Evolutionary conservation across 92 coral and sea anemone genomes (phyloP).

Genomic region (Heteractis magnifica): DNA sequence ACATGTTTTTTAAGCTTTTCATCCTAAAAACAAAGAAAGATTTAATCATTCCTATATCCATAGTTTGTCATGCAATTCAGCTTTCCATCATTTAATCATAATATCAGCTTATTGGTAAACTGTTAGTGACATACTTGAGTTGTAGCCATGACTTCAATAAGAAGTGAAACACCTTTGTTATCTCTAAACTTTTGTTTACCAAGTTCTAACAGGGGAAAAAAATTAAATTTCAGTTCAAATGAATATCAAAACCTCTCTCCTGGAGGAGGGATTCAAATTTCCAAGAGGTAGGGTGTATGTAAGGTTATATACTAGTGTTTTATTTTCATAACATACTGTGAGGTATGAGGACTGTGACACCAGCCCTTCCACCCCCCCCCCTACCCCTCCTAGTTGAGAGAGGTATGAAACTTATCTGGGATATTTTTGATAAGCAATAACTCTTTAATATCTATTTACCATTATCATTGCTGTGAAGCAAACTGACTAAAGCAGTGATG

Average conservation of each 20-base stretch:
- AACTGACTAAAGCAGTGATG: constrained; percentile 22
- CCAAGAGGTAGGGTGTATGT: too few species aligned
- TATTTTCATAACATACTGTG: too few species aligned
- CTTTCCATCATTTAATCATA: background rate
- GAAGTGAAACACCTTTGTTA: constrained; percentile 1
- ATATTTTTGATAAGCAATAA: too few species aligned
- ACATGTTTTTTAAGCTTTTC: constrained; percentile 39
- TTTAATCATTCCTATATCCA: background rate
- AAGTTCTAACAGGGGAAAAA: background rate
- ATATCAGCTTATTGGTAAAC: background rate
- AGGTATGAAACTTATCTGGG: too few species aligned
- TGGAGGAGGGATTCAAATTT: too few species aligned
- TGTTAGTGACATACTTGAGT: constrained; percentile 8
- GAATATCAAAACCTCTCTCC: too few species aligned
- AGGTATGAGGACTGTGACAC: too few species aligned
- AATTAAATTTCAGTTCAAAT: background rate
- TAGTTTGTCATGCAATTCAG: background rate
- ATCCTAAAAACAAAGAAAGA: constrained; percentile 19
- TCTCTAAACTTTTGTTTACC: constrained; percentile 29
- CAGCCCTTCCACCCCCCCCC: too few species aligned
- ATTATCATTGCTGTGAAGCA: constrained; percentile 4
- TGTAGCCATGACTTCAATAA: constrained; percentile 10
- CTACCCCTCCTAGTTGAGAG: too few species aligned
- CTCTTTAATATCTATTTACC: background rate
- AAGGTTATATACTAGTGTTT: too few species aligned